These are phyloP conservation scores for Spicauda simplicius DNA, from an alignment of 2,888 invertebrate genomes.

Conservation along the genomic window DNA sequence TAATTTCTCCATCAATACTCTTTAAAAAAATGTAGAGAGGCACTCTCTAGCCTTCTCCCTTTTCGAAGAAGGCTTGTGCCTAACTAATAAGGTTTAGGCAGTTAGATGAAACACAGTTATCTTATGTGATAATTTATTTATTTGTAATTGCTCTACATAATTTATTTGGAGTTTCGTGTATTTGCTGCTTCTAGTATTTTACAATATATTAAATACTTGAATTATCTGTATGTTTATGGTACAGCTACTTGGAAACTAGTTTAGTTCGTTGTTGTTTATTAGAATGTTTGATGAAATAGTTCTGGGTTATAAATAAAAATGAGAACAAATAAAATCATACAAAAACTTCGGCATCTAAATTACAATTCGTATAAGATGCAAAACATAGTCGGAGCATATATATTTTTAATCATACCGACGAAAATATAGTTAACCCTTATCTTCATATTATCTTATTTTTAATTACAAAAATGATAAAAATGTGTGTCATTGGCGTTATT, in stretches of 20 bases:
- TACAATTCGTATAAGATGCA: not conserved
- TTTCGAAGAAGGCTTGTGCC: too few relatives aligned
- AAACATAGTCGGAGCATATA: not conserved
- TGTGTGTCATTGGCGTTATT: constrained; percentile 6
- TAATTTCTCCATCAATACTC: too few relatives aligned
- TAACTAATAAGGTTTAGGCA: too few relatives aligned
- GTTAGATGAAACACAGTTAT: constrained; percentile 14
- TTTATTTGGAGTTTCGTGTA: constrained; percentile 29
- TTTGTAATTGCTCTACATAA: constrained; percentile 44
- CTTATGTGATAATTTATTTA: constrained; percentile 40
- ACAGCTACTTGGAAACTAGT: not conserved
- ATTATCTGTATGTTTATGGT: not conserved
- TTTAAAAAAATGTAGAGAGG: too few relatives aligned
- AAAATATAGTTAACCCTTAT: not conserved
- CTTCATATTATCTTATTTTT: not conserved
- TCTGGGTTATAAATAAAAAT: not conserved
- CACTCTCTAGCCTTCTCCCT: too few relatives aligned
- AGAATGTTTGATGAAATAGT: not conserved
- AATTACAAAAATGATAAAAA: not conserved
- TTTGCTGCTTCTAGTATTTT: not conserved
- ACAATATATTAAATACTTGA: constrained; percentile 1
- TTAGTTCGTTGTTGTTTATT: not conserved
- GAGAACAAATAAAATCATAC: not conserved
- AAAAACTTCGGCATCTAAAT: not conserved
- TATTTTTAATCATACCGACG: constrained; percentile 6